Base-by-base conservation (phyloP, 2,797 vertebrate genomes). In the Chloroceryle inda region DNA sequence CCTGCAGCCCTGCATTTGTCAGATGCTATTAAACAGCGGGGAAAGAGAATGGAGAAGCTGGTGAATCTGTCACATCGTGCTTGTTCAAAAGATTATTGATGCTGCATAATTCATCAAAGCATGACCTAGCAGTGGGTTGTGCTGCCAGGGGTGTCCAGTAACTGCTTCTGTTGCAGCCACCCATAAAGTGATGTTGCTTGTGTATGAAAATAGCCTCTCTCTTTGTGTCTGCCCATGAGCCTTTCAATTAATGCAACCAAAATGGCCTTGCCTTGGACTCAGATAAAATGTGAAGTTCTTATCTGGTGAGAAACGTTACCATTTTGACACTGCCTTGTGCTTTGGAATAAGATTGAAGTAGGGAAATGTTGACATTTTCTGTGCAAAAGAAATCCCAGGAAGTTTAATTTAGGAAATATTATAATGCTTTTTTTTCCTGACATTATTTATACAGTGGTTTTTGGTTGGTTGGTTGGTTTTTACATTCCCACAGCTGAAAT, bases 11-110 rank as follows among this genome's bases (percentile, higher is more conserved):
- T 81, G 76, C 53, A 3, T 94, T 96, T 95, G 91, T 95, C 96
- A 91, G 79, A 75, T 83, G 64, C 75, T 83, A 58, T 96, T 85
- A 92, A 95, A 75, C 82, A 74, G 66, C 31, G 5, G 67, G 81
- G 67, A 71, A 61, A 47, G 61, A 69, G 81, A 80, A 45, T 42
- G 61, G 84, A 80, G 75, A 69, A 91, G 75, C 85, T 94, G 89
- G 62, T 89, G 73, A 94, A 88, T 89, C 89, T 89, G 85, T 91
- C 92, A 88, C 89, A 68, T 94, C 84, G 58, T 72, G 50, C 87
- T 89, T 94, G 82, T 85, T 97, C 90, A 84, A 44, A 89, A 93
- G 73, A 33, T 95, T 94, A 85, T 84, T 75, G 91, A 88, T 94
- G 81, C 50, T 96, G 78, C 79, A 80, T 88, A 89, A 91, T 89